Percentiles rank a stretch among this genome's conserved stretches.
These are phyloP conservation scores for Raja brachyura DNA, from an alignment of 2,113 vertebrate species.

Conservation along the genomic window DNA sequence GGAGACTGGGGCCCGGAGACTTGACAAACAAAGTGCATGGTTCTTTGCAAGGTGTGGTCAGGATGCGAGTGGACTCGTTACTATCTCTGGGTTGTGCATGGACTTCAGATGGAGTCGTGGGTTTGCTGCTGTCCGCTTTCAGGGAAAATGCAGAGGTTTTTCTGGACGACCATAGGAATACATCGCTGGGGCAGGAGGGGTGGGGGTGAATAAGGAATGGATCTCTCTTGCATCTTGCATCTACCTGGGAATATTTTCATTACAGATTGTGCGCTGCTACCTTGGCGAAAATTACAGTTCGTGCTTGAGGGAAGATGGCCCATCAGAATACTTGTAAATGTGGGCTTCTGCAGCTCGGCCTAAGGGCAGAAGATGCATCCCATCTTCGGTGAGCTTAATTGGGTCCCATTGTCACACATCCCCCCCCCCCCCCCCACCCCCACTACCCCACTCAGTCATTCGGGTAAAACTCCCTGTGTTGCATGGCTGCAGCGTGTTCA, in stretches of 20 bases:
- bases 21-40: too few relatives aligned
- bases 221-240: background rate
- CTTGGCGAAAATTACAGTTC: background rate
- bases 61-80: background rate
- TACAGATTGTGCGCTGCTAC: background rate
- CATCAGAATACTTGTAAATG: background rate
- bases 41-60: background rate
- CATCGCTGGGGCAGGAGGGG: too few relatives aligned
- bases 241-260: background rate
- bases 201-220: background rate
- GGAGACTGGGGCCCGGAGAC: too few relatives aligned
- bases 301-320: background rate
- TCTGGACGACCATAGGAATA: background rate
- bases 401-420: background rate
- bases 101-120: background rate
- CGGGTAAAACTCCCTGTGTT: background rate
- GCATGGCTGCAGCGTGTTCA: background rate
- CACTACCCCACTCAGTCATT: background rate
- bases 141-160: background rate
- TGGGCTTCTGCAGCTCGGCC: background rate
- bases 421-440: background rate
- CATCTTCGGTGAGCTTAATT: background rate
- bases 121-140: background rate
- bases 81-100: background rate
- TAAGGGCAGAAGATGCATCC: background rate